Evolutionary conservation across 2,113 vertebrate genomes (phyloP).

Genomic region (Rhineura floridana): DNA sequence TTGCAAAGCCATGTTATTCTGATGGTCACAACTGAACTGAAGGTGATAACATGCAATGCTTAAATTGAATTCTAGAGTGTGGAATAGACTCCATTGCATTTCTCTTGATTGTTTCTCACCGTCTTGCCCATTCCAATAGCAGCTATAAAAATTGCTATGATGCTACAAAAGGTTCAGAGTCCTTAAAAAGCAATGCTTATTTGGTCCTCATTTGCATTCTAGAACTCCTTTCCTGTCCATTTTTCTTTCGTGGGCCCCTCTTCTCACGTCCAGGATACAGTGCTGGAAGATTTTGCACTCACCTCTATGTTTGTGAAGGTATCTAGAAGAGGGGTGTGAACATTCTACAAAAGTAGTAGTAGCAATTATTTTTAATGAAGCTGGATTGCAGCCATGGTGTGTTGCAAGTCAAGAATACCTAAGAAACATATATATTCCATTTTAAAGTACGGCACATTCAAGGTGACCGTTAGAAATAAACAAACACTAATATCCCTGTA

Average conservation of each 20-base stretch:
- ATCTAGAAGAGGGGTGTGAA: slow-evolving; percentile 16
- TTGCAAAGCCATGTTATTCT: slow-evolving; percentile 17
- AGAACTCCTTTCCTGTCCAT: background rate
- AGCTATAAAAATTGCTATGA: background rate
- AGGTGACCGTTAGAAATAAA: background rate
- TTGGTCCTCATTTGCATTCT: background rate
- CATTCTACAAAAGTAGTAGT: background rate
- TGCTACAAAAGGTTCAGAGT: background rate
- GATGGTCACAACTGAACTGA: background rate
- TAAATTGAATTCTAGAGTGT: background rate
- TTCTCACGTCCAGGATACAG: background rate
- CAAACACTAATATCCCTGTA: slow-evolving; percentile 7
- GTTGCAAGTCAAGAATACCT: background rate
- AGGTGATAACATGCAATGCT: background rate
- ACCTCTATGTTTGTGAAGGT: slow-evolving; percentile 24
- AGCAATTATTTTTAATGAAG: background rate
- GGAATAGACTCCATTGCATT: background rate
- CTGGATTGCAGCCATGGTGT: background rate
- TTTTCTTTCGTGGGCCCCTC: background rate
- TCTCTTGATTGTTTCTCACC: background rate
- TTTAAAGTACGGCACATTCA: background rate
- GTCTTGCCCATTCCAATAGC: background rate
- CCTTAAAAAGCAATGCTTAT: background rate
- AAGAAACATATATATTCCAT: background rate
- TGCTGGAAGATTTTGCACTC: background rate